Conservation (phyloP, 2,888 invertebrate species). For the Adineta ricciae region DNA sequence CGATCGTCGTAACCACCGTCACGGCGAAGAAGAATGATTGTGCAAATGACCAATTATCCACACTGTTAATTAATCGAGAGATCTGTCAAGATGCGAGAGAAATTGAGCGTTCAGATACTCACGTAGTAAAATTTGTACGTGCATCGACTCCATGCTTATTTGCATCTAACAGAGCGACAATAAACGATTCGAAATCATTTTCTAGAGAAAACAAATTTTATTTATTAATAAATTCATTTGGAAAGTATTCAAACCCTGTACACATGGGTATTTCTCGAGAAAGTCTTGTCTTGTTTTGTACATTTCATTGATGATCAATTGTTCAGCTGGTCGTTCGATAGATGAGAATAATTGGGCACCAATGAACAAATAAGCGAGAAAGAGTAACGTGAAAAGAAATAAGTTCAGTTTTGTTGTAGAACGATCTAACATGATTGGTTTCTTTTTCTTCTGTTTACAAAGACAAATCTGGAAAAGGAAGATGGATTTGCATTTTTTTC, state of each 20-base stretch:
- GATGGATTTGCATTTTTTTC: neutral
- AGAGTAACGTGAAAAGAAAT: neutral
- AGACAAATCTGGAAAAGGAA: neutral
- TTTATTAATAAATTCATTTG: slow-evolving; percentile 20
- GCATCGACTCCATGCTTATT: slow-evolving; percentile 69
- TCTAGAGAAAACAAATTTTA: slow-evolving; percentile 55
- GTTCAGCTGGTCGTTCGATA: slow-evolving; percentile 66
- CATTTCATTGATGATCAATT: slow-evolving; percentile 55
- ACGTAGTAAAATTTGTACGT: slow-evolving; percentile 61
- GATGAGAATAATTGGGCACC: slow-evolving; percentile 70
- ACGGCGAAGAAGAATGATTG: slow-evolving; percentile 77
- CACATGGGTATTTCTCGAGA: slow-evolving; percentile 58
- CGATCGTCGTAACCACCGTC: slow-evolving; percentile 75
- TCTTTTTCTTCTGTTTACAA: neutral
- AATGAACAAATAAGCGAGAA: slow-evolving; percentile 57
- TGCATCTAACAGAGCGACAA: slow-evolving; percentile 63
- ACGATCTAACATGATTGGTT: neutral
- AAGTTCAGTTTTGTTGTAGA: neutral
- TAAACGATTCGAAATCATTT: slow-evolving; percentile 63
- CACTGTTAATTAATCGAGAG: slow-evolving; percentile 44
- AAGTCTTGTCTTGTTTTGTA: slow-evolving; percentile 57
- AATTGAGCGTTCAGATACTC: slow-evolving; percentile 41
- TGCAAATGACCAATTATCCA: slow-evolving; percentile 79
- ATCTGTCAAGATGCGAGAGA: neutral
- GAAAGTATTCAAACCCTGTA: slow-evolving; percentile 57